Conservation (phyloP, 1,140 invertebrate species). For the Cyrtorhinus lividipennis region DNA sequence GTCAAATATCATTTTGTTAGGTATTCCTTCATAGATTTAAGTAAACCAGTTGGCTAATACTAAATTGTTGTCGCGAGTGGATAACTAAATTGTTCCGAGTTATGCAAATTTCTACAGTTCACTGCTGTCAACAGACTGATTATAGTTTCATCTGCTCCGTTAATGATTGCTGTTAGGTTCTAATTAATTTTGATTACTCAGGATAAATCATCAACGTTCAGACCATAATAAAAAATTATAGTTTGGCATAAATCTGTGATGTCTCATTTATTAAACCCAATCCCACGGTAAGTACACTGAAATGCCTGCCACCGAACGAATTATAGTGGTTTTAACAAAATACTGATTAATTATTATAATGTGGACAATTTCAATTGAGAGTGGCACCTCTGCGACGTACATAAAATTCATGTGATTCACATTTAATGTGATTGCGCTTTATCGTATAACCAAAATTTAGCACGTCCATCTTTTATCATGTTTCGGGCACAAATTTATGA, state of each 20-base stretch:
- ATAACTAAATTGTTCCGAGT: neutral
- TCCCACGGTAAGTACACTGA: too few species aligned
- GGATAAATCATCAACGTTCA: neutral
- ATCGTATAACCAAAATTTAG: too few species aligned
- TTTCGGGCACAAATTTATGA: too few species aligned
- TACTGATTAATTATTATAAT: too few species aligned
- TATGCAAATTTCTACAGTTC: neutral
- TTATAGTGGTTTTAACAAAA: too few species aligned
- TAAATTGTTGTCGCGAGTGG: neutral
- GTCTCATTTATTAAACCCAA: too few species aligned
- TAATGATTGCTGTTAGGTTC: neutral
- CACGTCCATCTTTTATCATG: too few species aligned
- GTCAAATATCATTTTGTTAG: neutral
- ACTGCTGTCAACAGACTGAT: neutral
- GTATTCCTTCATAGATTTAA: neutral
- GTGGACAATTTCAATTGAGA: too few species aligned
- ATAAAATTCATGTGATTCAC: too few species aligned
- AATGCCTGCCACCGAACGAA: too few species aligned
- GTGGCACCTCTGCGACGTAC: too few species aligned
- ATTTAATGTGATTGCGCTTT: too few species aligned
- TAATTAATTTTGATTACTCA: neutral
- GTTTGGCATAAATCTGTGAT: neutral
- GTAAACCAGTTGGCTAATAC: neutral
- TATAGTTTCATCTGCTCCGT: neutral
- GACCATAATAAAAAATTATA: neutral